Evolutionary conservation across 2,797 vertebrate genomes (phyloP).

Genomic region (Periparus ater): DNA sequence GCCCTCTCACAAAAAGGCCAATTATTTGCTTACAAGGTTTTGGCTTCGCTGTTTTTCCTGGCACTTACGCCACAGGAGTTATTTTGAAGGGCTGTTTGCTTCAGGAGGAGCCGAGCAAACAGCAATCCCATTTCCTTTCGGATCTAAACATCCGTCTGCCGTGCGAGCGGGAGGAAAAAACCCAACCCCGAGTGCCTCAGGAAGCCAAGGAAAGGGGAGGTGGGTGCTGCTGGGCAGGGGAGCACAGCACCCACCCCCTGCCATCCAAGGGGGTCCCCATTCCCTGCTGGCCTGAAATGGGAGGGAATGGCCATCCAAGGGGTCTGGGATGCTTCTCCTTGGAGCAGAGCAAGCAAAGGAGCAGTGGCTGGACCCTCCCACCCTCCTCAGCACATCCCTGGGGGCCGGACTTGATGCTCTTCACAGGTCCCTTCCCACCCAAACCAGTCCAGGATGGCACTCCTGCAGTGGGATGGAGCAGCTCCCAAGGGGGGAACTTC

Average conservation of each 20-base stretch:
- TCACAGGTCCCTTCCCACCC: background rate
- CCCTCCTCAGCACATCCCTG: fast-evolving
- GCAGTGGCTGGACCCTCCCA: fast-evolving
- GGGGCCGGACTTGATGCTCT: background rate
- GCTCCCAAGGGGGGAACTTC: background rate
- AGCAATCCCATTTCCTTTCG: conserved; percentile 51
- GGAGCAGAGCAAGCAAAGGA: background rate
- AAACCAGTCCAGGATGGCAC: background rate
- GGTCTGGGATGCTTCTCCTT: background rate
- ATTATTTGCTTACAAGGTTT: conserved; percentile 39
- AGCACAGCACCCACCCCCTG: background rate
- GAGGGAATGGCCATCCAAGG: background rate
- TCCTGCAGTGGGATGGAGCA: background rate
- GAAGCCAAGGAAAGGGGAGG: background rate
- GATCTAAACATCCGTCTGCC: conserved; percentile 67
- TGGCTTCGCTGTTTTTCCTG: conserved; percentile 51
- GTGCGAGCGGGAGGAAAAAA: background rate
- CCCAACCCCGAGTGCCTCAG: background rate
- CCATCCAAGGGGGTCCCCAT: background rate
- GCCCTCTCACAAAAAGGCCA: background rate
- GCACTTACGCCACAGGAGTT: conserved; percentile 21
- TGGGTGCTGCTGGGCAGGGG: background rate
- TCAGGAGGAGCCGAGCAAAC: conserved; percentile 42
- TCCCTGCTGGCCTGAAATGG: fast-evolving
- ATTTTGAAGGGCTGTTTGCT: conserved; percentile 64